phyloP scores from a whole-genome alignment of 2,888 invertebrate genomes.

The Nomada flava region DNA sequence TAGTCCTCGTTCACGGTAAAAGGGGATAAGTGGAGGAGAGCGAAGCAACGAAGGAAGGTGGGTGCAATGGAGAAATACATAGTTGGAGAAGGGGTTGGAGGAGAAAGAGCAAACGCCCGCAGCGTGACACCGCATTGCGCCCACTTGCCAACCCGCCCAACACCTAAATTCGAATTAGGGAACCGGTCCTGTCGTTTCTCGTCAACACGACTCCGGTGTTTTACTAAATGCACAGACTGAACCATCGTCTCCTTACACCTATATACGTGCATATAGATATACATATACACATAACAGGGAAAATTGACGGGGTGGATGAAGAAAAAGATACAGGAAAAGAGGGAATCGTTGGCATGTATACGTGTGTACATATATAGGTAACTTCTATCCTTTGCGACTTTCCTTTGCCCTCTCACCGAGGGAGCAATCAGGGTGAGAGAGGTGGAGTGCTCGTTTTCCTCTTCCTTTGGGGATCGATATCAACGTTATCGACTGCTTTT shows the following conservation, averaged over 20 bases:
- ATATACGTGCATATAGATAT: neutral
- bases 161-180: slow-evolving; percentile 83
- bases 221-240: slow-evolving; percentile 53
- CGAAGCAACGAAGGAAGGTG: slow-evolving; percentile 35
- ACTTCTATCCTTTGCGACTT: slow-evolving; percentile 35
- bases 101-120: slow-evolving; percentile 78
- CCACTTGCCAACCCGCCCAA: slow-evolving; percentile 81
- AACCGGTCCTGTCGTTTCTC: slow-evolving; percentile 76
- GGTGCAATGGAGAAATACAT: slow-evolving; percentile 52
- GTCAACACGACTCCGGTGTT: slow-evolving; percentile 73
- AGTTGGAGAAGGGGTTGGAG: slow-evolving; percentile 55
- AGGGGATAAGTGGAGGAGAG: slow-evolving; percentile 46
- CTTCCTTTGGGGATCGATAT: slow-evolving; percentile 78
- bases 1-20: slow-evolving; percentile 45
- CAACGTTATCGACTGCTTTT: slow-evolving; percentile 76
- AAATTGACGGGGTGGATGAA: too few species aligned
- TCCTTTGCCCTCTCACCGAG: slow-evolving; percentile 26
- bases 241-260: slow-evolving; percentile 45
- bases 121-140: slow-evolving; percentile 82
- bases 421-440: slow-evolving; percentile 60
- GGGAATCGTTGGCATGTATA: neutral
- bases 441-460: slow-evolving; percentile 66
- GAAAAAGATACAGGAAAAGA: neutral
- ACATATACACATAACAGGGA: neutral
- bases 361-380: neutral